A percentile compares a stretch with the other conserved stretches of the same genome.
Conservation (phyloP, 2,113 vertebrate genomes). For the Pachycephala philippinensis region DNA sequence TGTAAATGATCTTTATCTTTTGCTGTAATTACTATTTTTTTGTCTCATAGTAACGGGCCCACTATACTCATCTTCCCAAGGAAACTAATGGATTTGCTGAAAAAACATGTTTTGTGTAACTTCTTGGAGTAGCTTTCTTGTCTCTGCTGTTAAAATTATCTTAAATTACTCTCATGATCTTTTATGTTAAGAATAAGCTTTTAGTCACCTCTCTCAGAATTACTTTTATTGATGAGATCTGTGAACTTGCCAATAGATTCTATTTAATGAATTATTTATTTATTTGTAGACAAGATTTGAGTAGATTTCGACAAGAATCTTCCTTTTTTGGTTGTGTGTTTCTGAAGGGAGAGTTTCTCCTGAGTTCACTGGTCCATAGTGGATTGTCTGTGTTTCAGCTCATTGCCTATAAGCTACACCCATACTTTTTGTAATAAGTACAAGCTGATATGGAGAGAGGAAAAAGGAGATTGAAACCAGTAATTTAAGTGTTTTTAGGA, state of each 20-base stretch:
- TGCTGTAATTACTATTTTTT: not conserved
- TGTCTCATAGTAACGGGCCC: not conserved
- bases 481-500: not conserved
- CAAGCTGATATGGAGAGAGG: not conserved
- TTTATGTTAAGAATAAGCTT: not conserved
- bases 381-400: not conserved
- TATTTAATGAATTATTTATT: not conserved
- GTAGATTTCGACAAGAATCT: not conserved
- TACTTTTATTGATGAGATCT: not conserved
- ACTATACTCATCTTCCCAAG: not conserved
- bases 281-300: not conserved
- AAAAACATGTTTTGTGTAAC: not conserved
- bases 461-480: not conserved
- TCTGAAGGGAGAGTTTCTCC: not conserved
- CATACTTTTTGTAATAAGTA: not conserved
- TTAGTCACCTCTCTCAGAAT: not conserved
- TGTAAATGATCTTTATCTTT: not conserved
- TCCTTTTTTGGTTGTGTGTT: accelerated
- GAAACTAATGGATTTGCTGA: not conserved
- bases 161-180: not conserved
- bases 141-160: not conserved
- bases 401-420: not conserved
- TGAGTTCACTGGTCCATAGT: not conserved
- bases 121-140: not conserved
- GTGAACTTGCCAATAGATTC: not conserved